Conservation (phyloP, 2,888 invertebrate genomes). For the Erebia aethiops region DNA sequence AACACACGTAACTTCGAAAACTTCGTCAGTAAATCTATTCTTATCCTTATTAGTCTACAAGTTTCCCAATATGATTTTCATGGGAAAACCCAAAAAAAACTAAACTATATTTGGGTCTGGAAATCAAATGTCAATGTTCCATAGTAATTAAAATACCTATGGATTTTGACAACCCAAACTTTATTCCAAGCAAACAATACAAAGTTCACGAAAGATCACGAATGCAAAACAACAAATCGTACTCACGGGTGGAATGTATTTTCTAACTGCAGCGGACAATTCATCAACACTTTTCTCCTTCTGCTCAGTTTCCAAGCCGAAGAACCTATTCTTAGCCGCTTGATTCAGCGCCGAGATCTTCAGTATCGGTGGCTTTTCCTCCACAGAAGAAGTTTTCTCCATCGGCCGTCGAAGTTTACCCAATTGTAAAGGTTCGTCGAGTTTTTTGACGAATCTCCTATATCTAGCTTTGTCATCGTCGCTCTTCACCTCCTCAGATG, state of each 20-base stretch:
- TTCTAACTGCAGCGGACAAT: constrained; percentile 71
- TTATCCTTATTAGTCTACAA: no score
- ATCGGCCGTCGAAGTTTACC: constrained; percentile 66
- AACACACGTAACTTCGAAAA: no score
- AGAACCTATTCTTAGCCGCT: constrained; percentile 75
- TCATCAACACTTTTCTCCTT: constrained; percentile 72
- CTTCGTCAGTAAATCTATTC: no score
- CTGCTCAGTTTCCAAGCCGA: constrained; percentile 64
- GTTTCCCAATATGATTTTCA: no score
- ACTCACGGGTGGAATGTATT: constrained; percentile 75
- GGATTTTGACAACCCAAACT: no score
- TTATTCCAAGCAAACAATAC: no score
- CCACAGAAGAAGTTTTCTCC: constrained; percentile 55
- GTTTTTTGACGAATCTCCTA: constrained; percentile 61
- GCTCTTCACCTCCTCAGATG: constrained; percentile 60
- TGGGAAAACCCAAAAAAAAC: no score
- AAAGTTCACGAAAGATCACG: no score
- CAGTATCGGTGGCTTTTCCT: constrained; percentile 59
- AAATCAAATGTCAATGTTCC: no score
- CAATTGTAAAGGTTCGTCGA: constrained; percentile 70
- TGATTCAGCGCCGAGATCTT: constrained; percentile 71
- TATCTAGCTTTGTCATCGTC: constrained; percentile 64
- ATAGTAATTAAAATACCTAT: no score
- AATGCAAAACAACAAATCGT: not conserved
- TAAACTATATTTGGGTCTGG: no score